Conservation (phyloP, 2,113 vertebrate genomes). For the Antechinus stuartii region DNA sequence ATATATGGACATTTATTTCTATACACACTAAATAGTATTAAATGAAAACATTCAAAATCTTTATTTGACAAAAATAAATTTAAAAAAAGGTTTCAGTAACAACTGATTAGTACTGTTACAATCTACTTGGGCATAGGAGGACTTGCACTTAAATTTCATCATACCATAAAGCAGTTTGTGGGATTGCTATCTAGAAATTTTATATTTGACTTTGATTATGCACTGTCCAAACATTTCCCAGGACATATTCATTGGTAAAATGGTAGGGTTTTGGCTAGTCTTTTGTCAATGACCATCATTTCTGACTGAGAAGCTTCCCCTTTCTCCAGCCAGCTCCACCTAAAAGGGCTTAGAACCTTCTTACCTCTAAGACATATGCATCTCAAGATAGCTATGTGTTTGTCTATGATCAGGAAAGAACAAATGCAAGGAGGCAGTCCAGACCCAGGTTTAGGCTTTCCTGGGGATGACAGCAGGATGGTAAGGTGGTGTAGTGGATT, state of each 20-base stretch:
- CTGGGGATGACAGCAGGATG: background rate
- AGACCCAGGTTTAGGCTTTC: background rate
- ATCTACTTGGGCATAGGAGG: background rate
- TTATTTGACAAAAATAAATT: background rate
- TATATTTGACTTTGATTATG: background rate
- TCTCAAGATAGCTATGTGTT: too few species aligned
- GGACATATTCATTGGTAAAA: background rate
- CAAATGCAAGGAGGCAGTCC: too few species aligned
- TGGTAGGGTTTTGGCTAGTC: background rate
- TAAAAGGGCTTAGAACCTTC: background rate
- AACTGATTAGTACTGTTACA: background rate
- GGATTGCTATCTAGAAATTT: background rate
- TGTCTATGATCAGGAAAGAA: too few species aligned
- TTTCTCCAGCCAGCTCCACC: background rate
- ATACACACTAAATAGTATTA: background rate
- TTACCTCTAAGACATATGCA: background rate
- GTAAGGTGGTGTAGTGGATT: too few species aligned
- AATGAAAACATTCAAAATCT: background rate
- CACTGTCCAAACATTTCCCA: background rate
- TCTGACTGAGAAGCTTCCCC: background rate
- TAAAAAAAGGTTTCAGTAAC: background rate
- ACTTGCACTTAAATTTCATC: background rate
- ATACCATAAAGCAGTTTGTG: background rate
- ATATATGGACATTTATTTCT: background rate
- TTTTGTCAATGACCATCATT: background rate